Evolutionary conservation across 2,888 invertebrate genomes (phyloP), one percentile per base, ranked within the genome.

Genomic region (Ernsta delagoae): DNA sequence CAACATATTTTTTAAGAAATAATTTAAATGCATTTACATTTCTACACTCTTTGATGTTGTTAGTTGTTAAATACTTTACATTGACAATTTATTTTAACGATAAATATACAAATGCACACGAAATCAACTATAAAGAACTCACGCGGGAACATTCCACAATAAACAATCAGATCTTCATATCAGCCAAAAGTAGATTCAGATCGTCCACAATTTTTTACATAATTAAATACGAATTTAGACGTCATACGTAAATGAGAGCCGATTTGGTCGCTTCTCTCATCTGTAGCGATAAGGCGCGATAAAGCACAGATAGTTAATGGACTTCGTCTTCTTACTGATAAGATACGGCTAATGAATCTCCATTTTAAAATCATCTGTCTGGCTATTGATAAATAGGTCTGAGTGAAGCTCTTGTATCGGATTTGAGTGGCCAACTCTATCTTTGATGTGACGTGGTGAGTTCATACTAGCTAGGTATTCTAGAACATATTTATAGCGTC

Each of bases 271-370:
- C 70, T 72, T 71, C 78, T 80, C 83, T 84, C 88, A 86, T 87
- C 88, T 83, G 73, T 74, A 66, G 50, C 75, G 88, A 89, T 89
- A 89, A 85, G 71, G 31, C 39, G 71, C 75, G 89, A 89, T 89
- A 88, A 85, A 68, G 63, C 57, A 72, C 75, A 77, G 85, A 85
- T 87, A 87, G 77, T 81, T 89, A 89, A 90, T 89, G 89, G 88
- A 78, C 77, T 77, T 79, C 75, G 81, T 83, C 60, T 84, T 82
- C 74, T 75, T 59, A 53, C 72, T 72, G 89, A 90, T 90, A 86
- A 89, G 85, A 87, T 87, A 71, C 59, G 39, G 65, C 80, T 85
- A 87, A 89, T 88, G 88, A 88, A 89, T 88, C 87, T 86, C 76
- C 77, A 74, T 76, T 81, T 80, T 74, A 78, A 78, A 77, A 75